These are phyloP conservation scores for Nannobrachium achirus DNA, from an alignment of 2,113 vertebrate species.

Conservation along the genomic window DNA sequence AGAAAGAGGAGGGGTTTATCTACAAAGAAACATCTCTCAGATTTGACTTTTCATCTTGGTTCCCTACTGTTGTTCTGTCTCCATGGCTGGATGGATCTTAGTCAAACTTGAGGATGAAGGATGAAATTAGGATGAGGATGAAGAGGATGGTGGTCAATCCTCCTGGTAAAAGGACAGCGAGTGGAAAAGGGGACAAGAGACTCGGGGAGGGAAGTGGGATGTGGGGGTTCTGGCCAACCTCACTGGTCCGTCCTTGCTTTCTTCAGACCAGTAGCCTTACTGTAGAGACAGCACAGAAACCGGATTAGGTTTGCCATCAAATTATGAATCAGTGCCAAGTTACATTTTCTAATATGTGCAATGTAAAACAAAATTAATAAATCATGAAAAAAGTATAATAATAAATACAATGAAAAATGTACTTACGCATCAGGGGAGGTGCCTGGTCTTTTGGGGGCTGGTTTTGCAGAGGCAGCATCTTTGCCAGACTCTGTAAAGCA, in stretches of 20 bases:
- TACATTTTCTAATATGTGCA: background rate
- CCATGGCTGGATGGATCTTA: slow-evolving; percentile 58
- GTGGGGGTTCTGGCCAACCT: slow-evolving; percentile 69
- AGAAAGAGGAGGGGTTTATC: slow-evolving; percentile 64
- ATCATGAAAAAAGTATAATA: no score
- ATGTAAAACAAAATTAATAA: background rate
- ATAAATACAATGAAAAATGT: no score
- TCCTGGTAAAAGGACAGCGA: slow-evolving; percentile 72
- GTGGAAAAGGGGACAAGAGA: slow-evolving; percentile 60
- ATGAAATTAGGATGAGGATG: slow-evolving; percentile 62
- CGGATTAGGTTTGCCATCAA: slow-evolving; percentile 31
- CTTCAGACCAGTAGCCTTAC: slow-evolving; percentile 90
- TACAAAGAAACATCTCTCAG: slow-evolving; percentile 72
- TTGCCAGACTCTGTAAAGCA: slow-evolving; percentile 85
- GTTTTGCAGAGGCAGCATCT: slow-evolving; percentile 86
- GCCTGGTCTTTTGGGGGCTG: slow-evolving; percentile 87
- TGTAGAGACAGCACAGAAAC: slow-evolving; percentile 58
- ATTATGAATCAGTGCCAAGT: background rate
- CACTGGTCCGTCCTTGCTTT: slow-evolving; percentile 90
- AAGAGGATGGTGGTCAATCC: slow-evolving; percentile 53
- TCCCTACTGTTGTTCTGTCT: slow-evolving; percentile 60
- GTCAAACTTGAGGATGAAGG: slow-evolving; percentile 54
- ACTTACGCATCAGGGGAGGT: slow-evolving; percentile 89
- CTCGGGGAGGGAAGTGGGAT: slow-evolving; percentile 38
- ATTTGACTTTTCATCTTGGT: slow-evolving; percentile 65